These are phyloP conservation scores for Drosophila cognata DNA, from an alignment of 2,888 invertebrate species.

Conservation along the genomic window DNA sequence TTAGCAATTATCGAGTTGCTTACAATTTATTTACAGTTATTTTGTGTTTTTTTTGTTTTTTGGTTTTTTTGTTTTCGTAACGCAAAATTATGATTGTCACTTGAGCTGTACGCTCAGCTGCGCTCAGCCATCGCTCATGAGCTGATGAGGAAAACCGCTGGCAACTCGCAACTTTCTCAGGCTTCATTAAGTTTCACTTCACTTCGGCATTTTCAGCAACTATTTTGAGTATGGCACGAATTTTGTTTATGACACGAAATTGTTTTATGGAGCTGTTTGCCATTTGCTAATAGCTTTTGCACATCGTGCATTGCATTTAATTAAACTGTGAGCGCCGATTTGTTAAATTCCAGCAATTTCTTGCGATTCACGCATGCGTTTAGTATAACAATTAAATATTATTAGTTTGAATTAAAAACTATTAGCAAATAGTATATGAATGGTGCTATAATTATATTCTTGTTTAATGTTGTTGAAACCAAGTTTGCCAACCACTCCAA, in stretches of 20 bases:
- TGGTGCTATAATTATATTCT: neutral
- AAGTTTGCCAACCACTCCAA: neutral
- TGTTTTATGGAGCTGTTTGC: slow-evolving; percentile 73
- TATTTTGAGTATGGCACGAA: slow-evolving; percentile 66
- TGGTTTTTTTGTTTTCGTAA: slow-evolving; percentile 5
- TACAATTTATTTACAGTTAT: slow-evolving; percentile 42
- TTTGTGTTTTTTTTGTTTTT: slow-evolving; percentile 36
- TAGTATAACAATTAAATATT: slow-evolving; percentile 7
- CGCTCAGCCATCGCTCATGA: slow-evolving; percentile 4
- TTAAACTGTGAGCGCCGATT: slow-evolving; percentile 59
- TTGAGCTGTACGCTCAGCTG: slow-evolving; percentile 45
- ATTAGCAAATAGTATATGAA: neutral
- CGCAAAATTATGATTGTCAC: slow-evolving; percentile 69
- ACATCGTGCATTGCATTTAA: slow-evolving; percentile 76
- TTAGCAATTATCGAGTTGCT: slow-evolving; percentile 68
- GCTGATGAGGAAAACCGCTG: slow-evolving; percentile 8
- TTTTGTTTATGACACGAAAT: slow-evolving; percentile 80
- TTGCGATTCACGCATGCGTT: slow-evolving; percentile 22
- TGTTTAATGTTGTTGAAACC: neutral
- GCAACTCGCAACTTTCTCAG: slow-evolving; percentile 71
- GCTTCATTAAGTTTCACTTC: slow-evolving; percentile 81
- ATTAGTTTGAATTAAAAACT: slow-evolving; percentile 1
- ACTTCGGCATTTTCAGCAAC: slow-evolving; percentile 50
- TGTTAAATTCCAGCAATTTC: slow-evolving; percentile 27
- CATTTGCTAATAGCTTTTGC: slow-evolving; percentile 69